A percentile compares a stretch with the other conserved stretches of the same genome.
Evolutionary conservation across 2,113 vertebrate species (phyloP).

Genomic region (human): DNA sequence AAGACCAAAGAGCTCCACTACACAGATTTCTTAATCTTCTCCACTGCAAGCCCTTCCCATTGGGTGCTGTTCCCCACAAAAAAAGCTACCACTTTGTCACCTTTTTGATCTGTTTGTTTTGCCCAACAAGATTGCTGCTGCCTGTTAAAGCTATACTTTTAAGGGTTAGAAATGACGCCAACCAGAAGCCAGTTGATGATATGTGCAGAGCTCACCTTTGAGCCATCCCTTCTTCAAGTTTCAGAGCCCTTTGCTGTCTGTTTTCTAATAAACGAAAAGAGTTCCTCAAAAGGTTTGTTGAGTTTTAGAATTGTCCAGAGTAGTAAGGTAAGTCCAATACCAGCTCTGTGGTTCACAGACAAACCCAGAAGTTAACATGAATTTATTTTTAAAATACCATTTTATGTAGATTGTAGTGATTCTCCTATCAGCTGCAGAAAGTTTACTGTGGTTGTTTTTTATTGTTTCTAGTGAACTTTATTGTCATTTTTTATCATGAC

Average conservation of each 20-base stretch:
- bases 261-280: background rate
- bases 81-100: background rate
- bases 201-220: too few relatives aligned
- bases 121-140: background rate
- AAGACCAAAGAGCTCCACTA: background rate
- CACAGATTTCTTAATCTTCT: background rate
- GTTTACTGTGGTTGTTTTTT: background rate
- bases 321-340: background rate
- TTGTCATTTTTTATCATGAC: background rate
- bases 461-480: background rate
- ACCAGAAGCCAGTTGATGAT: background rate
- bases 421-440: background rate
- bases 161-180: background rate
- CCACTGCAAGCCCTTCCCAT: background rate
- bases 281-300: background rate
- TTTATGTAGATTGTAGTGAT: background rate
- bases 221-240: background rate
- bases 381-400: background rate
- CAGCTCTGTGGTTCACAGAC: background rate
- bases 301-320: background rate
- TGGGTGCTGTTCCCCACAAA: too few relatives aligned
- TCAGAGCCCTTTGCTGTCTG: background rate
- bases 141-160: background rate
- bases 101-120: background rate
- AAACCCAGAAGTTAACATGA: background rate